Evolutionary conservation across 2,888 invertebrate genomes (phyloP), one percentile per base, ranked within the genome.

Genomic region (Flexamia atlantica): DNA sequence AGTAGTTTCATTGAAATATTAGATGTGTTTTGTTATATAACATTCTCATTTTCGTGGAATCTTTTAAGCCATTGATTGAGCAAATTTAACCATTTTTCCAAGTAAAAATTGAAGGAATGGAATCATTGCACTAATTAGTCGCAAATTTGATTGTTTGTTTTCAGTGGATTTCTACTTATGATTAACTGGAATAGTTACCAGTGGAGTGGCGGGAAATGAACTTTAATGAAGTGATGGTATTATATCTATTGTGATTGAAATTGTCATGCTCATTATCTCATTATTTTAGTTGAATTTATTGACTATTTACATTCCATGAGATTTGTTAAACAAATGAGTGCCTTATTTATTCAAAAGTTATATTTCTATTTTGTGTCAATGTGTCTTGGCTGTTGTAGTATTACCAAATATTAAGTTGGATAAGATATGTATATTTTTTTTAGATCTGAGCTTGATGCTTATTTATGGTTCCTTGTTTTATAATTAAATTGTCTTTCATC

Each of bases 371-470:
- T 68, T 68, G 68, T 68, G 32, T 60, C 23, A 28, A 12, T 46
- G 12, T 17, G 46, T 53, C 53, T 30, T 28, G 68, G 68, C 68
- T 68, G 68, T 68, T 68, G 53, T 60, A 60, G 68, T 68, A 68
- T 68, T 68, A 68, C 68, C 68, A 68, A 68, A 68, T 68, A 68
- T 68, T 68, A 32, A 3, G 14, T 68, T 68, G 28, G 30, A 68
- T 32, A 36, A 32, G 36, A 32, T 32, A 68, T 68, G 68, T 68
- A 32, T 68, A 30, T 30, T 32, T 68, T n/a, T 1, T 68, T 68
- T 68, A 68, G 68, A 68, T 68, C 68, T 68, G 68, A 68, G 68
- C 68, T 32, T 68, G 7, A 32, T 68, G 68, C 68, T 68, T 68
- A 32, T 68, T 68, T 28, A 68, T 68, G 14, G 68, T 68, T 68